These are phyloP conservation scores for Palythoa grandis DNA, from an alignment of 92 coral and sea anemone species.

Conservation along the genomic window DNA sequence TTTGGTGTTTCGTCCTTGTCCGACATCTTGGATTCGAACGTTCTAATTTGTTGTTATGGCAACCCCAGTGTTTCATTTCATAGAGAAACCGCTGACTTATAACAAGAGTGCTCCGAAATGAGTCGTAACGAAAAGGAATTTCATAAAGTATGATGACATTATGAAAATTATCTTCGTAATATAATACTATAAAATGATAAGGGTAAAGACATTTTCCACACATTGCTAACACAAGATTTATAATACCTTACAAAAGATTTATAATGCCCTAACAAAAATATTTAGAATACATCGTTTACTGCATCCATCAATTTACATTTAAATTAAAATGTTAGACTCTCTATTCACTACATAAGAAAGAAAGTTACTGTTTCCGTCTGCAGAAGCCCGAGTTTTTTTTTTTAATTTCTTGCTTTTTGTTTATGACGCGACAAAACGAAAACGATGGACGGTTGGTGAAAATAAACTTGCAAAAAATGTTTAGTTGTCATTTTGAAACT, in stretches of 20 bases:
- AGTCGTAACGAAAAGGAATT: not conserved
- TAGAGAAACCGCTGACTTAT: constrained; percentile 29
- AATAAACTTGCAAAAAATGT: too few species aligned
- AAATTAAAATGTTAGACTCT: not conserved
- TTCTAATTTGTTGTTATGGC: constrained; percentile 69
- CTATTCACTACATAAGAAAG: not conserved
- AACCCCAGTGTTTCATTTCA: constrained; percentile 43
- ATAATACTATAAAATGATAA: not conserved
- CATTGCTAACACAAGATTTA: too few species aligned
- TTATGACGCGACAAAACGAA: not conserved
- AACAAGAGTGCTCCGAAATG: not conserved
- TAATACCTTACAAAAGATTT: too few species aligned
- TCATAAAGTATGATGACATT: not conserved
- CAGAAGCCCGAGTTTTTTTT: not conserved
- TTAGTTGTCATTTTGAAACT: too few species aligned
- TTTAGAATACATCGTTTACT: too few species aligned
- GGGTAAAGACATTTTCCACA: too few species aligned
- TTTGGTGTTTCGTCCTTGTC: constrained; percentile 65
- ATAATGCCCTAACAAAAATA: too few species aligned
- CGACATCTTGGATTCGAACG: constrained; percentile 88
- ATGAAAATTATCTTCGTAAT: not conserved
- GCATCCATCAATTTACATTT: not conserved
- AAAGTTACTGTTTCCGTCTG: not conserved
- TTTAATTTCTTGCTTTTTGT: not conserved
- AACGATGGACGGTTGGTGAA: too few species aligned